phyloP scores from a whole-genome alignment of 2,888 invertebrate genomes.

The Macaria liturata region DNA sequence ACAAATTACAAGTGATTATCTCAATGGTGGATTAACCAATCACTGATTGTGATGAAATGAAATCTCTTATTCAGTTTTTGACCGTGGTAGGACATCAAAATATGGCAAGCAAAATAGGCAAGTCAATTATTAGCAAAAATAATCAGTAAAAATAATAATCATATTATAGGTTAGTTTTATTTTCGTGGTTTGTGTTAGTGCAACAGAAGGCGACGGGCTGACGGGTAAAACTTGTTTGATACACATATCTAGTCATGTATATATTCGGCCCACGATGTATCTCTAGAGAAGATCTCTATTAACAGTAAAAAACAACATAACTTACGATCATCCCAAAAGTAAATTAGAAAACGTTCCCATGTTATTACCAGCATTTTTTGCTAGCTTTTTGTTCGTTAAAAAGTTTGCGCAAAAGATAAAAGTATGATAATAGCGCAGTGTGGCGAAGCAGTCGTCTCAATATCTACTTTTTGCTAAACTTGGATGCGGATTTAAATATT shows the following conservation, averaged over 20 bases:
- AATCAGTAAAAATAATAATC: too few species aligned
- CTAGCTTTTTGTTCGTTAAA: conserved; percentile 22
- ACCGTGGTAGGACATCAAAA: too few species aligned
- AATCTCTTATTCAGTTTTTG: too few species aligned
- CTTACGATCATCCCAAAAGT: conserved; percentile 1
- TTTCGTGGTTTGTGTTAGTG: not conserved
- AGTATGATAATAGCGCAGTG: conserved; percentile 28
- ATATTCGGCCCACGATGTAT: not conserved
- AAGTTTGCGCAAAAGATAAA: conserved; percentile 24
- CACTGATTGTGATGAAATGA: too few species aligned
- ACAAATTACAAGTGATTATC: too few species aligned
- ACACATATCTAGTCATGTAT: not conserved
- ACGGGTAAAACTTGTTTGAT: not conserved
- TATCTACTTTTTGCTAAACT: conserved; percentile 27
- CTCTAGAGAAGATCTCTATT: not conserved
- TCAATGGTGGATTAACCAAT: too few species aligned
- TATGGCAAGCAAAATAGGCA: too few species aligned
- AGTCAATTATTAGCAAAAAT: too few species aligned
- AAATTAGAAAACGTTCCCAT: conserved; percentile 15
- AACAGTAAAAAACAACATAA: not conserved
- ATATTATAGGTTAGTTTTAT: too few species aligned
- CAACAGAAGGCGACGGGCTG: not conserved
- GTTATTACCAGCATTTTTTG: conserved; percentile 13
- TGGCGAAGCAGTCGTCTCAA: conserved; percentile 22
- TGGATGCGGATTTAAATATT: conserved; percentile 34